Evolutionary conservation across 2,113 vertebrate species (phyloP).

Genomic region (Passer domesticus): DNA sequence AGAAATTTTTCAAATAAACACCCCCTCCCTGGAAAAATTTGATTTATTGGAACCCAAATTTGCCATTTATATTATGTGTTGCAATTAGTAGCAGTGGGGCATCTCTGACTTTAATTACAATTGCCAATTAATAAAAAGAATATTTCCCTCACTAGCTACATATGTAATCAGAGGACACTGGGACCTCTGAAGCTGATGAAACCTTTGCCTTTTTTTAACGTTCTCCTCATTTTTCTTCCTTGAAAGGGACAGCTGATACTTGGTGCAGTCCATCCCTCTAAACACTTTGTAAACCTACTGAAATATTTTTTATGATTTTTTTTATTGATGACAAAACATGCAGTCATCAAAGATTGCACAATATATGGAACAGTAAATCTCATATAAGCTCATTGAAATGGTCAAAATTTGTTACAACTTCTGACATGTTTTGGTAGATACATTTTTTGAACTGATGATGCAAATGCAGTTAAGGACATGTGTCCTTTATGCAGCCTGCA

Average conservation of each 20-base stretch:
- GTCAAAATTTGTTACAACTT: not conserved
- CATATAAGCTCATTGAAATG: not conserved
- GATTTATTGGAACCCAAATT: not conserved
- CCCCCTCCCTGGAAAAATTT: not conserved
- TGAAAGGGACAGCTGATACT: not conserved
- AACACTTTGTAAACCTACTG: not conserved
- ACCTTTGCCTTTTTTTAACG: not conserved
- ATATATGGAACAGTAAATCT: not conserved
- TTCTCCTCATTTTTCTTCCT: not conserved
- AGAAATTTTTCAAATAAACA: not conserved
- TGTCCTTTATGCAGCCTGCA: not conserved
- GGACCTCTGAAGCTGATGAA: not conserved
- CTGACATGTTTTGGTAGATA: not conserved
- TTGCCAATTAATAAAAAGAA: rapidly evolving
- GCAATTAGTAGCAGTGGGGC: not conserved
- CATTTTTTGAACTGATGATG: not conserved
- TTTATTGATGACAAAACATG: not conserved
- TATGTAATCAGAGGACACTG: not conserved
- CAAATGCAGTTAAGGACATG: not conserved
- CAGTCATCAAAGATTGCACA: not conserved
- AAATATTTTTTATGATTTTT: not conserved
- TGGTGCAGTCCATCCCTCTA: not conserved
- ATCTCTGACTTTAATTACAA: not conserved
- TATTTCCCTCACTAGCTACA: not conserved
- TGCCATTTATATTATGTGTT: not conserved